Evolutionary conservation across 2,113 vertebrate genomes (phyloP).

Genomic region (Fulica atra): DNA sequence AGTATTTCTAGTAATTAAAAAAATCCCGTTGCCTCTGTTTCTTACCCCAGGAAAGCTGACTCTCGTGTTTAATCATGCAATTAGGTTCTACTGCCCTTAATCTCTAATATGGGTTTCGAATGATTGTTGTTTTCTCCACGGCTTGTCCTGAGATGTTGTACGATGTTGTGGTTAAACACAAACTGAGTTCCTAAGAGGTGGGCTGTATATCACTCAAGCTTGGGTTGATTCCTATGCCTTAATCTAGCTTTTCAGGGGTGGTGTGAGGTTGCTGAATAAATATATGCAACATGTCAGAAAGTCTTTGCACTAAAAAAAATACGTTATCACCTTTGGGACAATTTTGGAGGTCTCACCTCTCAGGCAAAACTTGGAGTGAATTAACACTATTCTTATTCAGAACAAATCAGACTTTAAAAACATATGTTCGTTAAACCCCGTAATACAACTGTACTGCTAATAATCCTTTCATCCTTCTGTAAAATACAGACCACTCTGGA

Average conservation of each 20-base stretch:
- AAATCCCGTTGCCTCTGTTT: neutral
- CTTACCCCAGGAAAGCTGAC: neutral
- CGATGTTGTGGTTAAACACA: neutral
- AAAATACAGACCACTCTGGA: neutral
- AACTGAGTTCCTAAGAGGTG: neutral
- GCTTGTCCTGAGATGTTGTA: neutral
- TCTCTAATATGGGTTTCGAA: neutral
- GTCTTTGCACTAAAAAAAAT: neutral
- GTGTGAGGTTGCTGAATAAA: constrained; percentile 15
- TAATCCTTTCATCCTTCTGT: neutral
- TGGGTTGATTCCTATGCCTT: neutral
- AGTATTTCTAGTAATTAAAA: constrained; percentile 58
- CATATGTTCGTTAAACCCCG: neutral
- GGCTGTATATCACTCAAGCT: neutral
- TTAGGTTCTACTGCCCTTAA: neutral
- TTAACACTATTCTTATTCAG: neutral
- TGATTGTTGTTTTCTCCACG: neutral
- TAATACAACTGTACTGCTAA: neutral
- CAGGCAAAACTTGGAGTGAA: neutral
- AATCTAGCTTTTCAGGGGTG: neutral
- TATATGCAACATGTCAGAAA: neutral
- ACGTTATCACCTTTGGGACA: neutral
- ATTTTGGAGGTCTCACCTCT: constrained; percentile 25
- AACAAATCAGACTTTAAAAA: constrained; percentile 21
- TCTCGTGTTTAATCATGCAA: neutral